Evolutionary conservation across 2,797 vertebrate genomes (phyloP), one percentile per base, ranked within the genome.

Genomic region (Pagetopsis macropterus): DNA sequence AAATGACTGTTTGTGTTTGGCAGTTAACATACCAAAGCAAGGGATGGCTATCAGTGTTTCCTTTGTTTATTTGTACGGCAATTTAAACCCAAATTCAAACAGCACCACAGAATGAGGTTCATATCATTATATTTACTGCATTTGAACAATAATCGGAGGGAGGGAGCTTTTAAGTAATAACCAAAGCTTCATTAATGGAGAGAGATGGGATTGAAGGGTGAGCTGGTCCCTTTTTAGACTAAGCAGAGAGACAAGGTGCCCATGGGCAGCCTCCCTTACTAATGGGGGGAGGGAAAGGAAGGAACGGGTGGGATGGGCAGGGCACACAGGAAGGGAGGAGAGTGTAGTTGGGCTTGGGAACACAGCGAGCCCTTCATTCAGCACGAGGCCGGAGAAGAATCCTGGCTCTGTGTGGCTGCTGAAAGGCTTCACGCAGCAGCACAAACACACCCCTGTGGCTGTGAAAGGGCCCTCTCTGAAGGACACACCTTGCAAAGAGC

Each of bases 291-390:
- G 75, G 64, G 56, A 81, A 83, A 95, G 96, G 96, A 97, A 96
- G 95, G 91, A 89, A 96, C 95, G 93, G 95, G 95, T 88, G 94
- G 95, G 92, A 88, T 93, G 79, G 92, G 86, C 93, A 70, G 94
- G 93, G 92, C 89, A 93, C 94, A 96, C 96, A 97, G 96, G 96
- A 97, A 96, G 95, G 95, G 96, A 95, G 96, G 94, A 93, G 95
- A 93, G 95, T 93, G 92, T 96, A 92, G 93, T 86, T 75, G 86
- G 90, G 59, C 57, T 76, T 81, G 90, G 92, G 93, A 95, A 95
- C 95, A 97, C 94, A 96, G 92, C 77, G 14, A 87, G 87, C 92
- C 93, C 95, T 97, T 96, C 94, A 96, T 96, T 96, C 94, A 95
- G 85, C 89, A 90, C 92, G 88, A 89, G 88, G 89, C 91, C 58